Conservation (phyloP, 2,113 vertebrate species). For the Candoia aspera region DNA sequence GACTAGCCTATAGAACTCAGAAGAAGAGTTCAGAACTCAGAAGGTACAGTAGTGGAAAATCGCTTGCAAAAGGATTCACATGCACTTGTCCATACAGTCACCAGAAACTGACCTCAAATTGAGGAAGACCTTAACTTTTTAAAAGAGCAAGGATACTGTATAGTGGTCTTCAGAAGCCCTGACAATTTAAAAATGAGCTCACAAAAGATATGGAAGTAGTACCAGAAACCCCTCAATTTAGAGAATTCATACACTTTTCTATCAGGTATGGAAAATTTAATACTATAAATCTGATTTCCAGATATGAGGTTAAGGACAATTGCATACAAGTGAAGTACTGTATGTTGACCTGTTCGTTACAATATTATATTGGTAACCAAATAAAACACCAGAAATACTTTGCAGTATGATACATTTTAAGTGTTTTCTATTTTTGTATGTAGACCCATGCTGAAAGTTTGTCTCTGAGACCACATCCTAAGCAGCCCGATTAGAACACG, state of each 20-base stretch:
- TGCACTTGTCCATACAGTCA: neutral
- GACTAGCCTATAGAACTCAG: too few species aligned
- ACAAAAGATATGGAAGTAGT: neutral
- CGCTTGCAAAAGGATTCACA: neutral
- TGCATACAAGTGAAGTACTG: neutral
- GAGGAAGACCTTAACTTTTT: neutral
- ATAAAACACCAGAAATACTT: neutral
- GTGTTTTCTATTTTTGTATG: neutral
- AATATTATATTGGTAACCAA: neutral
- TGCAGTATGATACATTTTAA: neutral
- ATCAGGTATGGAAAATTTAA: neutral
- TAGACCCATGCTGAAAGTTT: too few species aligned
- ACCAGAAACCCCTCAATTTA: neutral
- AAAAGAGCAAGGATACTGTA: neutral
- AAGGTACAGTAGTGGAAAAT: too few species aligned
- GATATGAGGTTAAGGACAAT: neutral
- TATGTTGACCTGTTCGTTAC: neutral
- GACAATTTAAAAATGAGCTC: neutral
- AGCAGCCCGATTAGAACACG: too few species aligned
- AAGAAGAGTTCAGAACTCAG: too few species aligned
- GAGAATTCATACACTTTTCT: neutral
- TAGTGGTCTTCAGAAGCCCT: neutral
- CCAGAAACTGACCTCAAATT: neutral
- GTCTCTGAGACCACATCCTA: too few species aligned
- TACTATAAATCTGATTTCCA: neutral